Base-by-base conservation (phyloP, 2,113 vertebrate species). In the Pyrgilauda ruficollis region DNA sequence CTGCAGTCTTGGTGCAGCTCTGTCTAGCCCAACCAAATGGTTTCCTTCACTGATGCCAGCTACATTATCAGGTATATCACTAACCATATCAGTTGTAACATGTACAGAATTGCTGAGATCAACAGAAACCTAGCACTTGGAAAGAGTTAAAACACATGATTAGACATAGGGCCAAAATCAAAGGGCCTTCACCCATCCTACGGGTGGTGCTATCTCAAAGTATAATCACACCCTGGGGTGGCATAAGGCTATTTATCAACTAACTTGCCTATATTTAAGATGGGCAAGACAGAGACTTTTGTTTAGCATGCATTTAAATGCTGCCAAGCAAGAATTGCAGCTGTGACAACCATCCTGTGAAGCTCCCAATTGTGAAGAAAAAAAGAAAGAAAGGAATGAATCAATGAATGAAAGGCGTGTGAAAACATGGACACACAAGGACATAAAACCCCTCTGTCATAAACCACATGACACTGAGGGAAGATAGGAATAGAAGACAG, bases 61-160 rank as follows among this genome's bases (percentile, higher is more conserved):
- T 95, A 22, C n/a, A 7, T 84, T 96, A 95, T 90, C 81, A 93
- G 77, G 76, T 87, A 74, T 94, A 96, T 96, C 92, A 97, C 69
- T 72, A 94, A 90, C 87, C 75, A 41, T 94, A 96, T 96, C 95
- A 96, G 94, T 97, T 96, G 80, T 94, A 97, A 94, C 97, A 95
- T 63, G 96, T 56, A 94, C 58, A 78, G 84, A 97, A 94, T 84
- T 95, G 96, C 89, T 94, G 96, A 97, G 92, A 94, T 93, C 89
- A 94, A 97, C 82, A 96, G 88, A 96, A 97, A 95, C 69, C 46
- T 31, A 92, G 55, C 3, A 31, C 76, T 97, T 97, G 96, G 96
- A 97, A 97, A 96, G 93, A 97, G 92, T 97, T 97, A 96, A 97
- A 96, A 97, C 91, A 8, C 85, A 53, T 77, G 66, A 94, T 97